These are phyloP conservation scores for Gadus macrocephalus DNA, from an alignment of 2,113 vertebrate species.

Conservation along the genomic window DNA sequence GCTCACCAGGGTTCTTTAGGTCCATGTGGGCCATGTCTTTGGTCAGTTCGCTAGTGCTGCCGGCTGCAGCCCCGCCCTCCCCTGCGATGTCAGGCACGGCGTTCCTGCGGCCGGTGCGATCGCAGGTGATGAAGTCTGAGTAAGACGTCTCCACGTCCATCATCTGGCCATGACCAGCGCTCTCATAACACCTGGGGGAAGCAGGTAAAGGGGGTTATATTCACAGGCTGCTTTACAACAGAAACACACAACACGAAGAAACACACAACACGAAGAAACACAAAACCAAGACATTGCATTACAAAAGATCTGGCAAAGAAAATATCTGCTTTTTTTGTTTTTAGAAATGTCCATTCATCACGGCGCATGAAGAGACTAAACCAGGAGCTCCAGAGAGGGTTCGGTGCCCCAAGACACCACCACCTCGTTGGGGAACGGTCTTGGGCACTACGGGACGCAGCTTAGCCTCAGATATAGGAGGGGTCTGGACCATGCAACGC, in stretches of 20 bases:
- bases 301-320: too few species aligned
- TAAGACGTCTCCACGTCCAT: slow-evolving; percentile 96
- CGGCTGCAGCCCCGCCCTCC: slow-evolving; percentile 57
- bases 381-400: too few species aligned
- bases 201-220: too few species aligned
- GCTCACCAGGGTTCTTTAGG: slow-evolving; percentile 68
- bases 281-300: not conserved
- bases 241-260: not conserved
- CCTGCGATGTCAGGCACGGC: slow-evolving; percentile 88
- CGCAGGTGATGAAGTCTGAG: slow-evolving; percentile 92
- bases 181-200: slow-evolving; percentile 66
- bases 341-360: too few species aligned
- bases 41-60: slow-evolving; percentile 82
- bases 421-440: too few species aligned
- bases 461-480: too few species aligned
- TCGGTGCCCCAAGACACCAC: too few species aligned
- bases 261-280: not conserved
- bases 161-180: slow-evolving; percentile 80
- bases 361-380: too few species aligned
- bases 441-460: too few species aligned
- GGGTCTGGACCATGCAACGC: too few species aligned
- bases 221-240: slow-evolving; percentile 2
- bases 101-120: slow-evolving; percentile 92
- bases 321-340: too few species aligned
- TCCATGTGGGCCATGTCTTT: slow-evolving; percentile 80